These are phyloP conservation scores for Euwallacea similis DNA, from an alignment of 1,140 invertebrate genomes.

Conservation along the genomic window DNA sequence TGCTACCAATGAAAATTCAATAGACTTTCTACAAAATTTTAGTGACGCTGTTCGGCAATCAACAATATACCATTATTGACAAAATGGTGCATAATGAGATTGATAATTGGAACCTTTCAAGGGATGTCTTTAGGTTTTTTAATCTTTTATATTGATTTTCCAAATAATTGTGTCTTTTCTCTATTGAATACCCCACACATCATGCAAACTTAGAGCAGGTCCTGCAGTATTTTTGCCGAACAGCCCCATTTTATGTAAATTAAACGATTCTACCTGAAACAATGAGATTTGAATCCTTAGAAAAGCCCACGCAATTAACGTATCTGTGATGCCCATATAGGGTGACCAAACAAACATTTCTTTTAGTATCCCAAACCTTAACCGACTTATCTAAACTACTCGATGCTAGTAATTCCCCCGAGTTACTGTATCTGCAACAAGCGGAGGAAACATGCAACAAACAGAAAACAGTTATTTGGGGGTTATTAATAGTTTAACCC, in stretches of 20 bases:
- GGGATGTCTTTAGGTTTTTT: too few species aligned
- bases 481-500: background rate
- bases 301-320: conserved; percentile 73
- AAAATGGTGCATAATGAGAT: too few species aligned
- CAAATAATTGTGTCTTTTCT: too few species aligned
- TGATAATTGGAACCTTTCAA: too few species aligned
- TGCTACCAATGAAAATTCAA: too few species aligned
- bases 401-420: conserved; percentile 65
- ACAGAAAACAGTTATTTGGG: background rate
- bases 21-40: too few species aligned
- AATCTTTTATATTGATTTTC: too few species aligned
- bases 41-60: too few species aligned
- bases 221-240: too few species aligned
- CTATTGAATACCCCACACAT: background rate
- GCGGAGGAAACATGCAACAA: too few species aligned
- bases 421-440: conserved; percentile 56
- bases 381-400: conserved; percentile 71
- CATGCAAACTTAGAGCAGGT: background rate
- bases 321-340: conserved; percentile 69
- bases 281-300: conserved; percentile 63
- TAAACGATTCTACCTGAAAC: conserved; percentile 59
- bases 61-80: too few species aligned
- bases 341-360: conserved; percentile 47
- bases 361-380: conserved; percentile 68
- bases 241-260: background rate